A percentile compares a stretch with the other conserved stretches of the same genome.
Evolutionary conservation across 2,888 invertebrate species (phyloP).

Genomic region (Phorcus lineatus): DNA sequence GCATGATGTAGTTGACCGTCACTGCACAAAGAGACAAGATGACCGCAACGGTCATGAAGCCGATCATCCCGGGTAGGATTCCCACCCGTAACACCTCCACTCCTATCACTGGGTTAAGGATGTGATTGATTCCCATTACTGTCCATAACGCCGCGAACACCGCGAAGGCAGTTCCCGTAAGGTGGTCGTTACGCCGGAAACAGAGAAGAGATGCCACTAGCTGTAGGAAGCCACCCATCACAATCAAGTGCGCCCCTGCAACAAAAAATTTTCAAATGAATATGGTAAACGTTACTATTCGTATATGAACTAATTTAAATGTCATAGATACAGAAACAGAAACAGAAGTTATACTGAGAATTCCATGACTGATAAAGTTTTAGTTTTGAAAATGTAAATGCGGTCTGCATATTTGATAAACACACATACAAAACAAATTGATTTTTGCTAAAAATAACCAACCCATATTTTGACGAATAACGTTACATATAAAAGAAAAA

Average conservation of each 20-base stretch:
- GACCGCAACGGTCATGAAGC: conserved; percentile 52
- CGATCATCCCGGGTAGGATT: conserved; percentile 49
- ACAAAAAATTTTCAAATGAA: too few species aligned
- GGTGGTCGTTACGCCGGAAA: conserved; percentile 55
- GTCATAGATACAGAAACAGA: too few species aligned
- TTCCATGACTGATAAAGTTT: too few species aligned
- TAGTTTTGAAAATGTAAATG: too few species aligned
- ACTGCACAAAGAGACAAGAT: conserved; percentile 53
- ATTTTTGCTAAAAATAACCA: too few species aligned
- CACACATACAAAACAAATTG: too few species aligned
- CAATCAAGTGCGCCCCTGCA: conserved; percentile 53
- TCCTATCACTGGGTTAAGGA: conserved; percentile 36
- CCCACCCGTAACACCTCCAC: conserved; percentile 38
- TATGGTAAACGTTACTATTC: too few species aligned
- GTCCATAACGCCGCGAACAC: conserved; percentile 58
- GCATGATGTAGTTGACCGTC: conserved; percentile 58
- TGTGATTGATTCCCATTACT: conserved; percentile 49
- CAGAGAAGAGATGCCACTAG: conserved; percentile 51
- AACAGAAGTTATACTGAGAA: too few species aligned
- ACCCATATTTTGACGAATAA: too few species aligned
- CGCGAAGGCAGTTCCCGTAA: conserved; percentile 56
- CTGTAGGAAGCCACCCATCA: conserved; percentile 57
- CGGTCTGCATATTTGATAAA: too few species aligned
- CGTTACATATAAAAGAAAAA: too few species aligned
- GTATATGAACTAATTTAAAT: too few species aligned